Percentiles rank a stretch among this genome's conserved stretches.
phyloP scores from a whole-genome alignment of 2,888 invertebrate genomes.

The Caenorhabditis parvicauda region DNA sequence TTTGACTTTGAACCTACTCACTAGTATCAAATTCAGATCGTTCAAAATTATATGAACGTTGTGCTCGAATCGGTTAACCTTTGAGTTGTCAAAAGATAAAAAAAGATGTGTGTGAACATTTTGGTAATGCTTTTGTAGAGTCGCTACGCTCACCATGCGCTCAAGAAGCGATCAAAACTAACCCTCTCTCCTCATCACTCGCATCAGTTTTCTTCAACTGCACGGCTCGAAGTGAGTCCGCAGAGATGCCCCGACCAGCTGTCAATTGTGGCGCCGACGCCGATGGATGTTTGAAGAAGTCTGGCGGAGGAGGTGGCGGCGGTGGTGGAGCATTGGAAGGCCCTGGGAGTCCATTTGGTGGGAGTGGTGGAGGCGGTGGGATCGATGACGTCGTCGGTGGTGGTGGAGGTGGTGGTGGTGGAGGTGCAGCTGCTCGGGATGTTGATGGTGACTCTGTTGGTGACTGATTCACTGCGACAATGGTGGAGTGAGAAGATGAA shows the following conservation, averaged over 20 bases:
- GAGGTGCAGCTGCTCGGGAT: constrained; percentile 36
- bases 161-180: no score
- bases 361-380: not conserved
- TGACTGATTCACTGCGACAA: constrained; percentile 18
- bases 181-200: not conserved
- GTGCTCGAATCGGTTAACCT: no score
- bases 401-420: constrained; percentile 62
- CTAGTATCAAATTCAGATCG: no score
- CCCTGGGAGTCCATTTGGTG: not conserved
- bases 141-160: not conserved
- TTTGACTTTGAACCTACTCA: no score
- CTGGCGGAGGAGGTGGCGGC: constrained; percentile 42
- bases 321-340: constrained; percentile 23
- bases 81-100: no score
- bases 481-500: constrained; percentile 10
- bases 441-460: constrained; percentile 20
- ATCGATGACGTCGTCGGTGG: constrained; percentile 42
- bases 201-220: constrained; percentile 24
- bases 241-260: constrained; percentile 26
- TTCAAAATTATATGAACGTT: no score
- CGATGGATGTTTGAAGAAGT: constrained; percentile 22
- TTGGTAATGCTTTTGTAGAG: no score
- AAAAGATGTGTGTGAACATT: no score
- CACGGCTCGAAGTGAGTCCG: constrained; percentile 31
- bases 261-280: constrained; percentile 17